Evolutionary conservation across 1,140 invertebrate species (phyloP).

Genomic region (Rhagoletis zephyria): DNA sequence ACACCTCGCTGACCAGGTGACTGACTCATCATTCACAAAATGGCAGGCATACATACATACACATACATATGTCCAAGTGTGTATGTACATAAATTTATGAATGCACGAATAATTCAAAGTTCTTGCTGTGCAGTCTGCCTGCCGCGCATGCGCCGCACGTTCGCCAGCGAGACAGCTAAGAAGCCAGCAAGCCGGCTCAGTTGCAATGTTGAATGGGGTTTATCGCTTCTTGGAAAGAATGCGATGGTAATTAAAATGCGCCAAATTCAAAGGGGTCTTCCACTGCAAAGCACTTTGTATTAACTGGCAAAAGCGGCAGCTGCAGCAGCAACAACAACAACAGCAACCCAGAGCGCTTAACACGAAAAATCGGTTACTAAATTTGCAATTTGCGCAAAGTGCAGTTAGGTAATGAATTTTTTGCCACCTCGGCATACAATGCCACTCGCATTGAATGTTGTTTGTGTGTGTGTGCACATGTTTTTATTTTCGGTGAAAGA

Average conservation of each 20-base stretch:
- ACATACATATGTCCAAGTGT: background rate
- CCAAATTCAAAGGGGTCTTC: slow-evolving; percentile 28
- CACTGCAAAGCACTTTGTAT: background rate
- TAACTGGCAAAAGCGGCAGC: no score
- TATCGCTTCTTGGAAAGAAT: slow-evolving; percentile 44
- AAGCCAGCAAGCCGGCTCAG: background rate
- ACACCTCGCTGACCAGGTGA: background rate
- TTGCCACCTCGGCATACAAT: background rate
- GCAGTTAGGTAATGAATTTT: slow-evolving; percentile 43
- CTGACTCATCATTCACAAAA: background rate
- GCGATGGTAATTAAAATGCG: slow-evolving; percentile 37
- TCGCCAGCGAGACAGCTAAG: background rate
- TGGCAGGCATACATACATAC: background rate
- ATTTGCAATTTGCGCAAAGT: slow-evolving; percentile 26
- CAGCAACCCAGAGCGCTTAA: background rate
- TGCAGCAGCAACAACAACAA: background rate
- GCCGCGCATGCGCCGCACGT: background rate
- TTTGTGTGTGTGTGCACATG: background rate
- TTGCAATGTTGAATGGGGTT: slow-evolving; percentile 37
- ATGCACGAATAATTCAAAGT: background rate
- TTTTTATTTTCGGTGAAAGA: slow-evolving; percentile 27
- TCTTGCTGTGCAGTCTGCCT: background rate
- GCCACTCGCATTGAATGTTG: background rate
- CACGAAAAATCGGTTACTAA: slow-evolving; percentile 39
- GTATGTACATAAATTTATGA: background rate